These are phyloP conservation scores for Laupala kohalensis DNA, from an alignment of 1,140 invertebrate species.

Conservation along the genomic window DNA sequence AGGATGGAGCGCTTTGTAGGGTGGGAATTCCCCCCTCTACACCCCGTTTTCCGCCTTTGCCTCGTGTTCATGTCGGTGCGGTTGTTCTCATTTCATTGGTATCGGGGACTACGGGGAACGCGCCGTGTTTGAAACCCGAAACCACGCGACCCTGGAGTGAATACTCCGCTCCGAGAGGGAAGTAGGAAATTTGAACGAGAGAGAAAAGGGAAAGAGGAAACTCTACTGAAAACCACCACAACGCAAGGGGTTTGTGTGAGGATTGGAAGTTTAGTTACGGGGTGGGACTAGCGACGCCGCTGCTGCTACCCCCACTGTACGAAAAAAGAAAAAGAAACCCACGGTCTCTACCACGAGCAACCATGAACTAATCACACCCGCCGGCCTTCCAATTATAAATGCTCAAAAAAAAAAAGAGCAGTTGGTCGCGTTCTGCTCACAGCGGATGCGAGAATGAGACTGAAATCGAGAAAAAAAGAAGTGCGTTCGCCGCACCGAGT, in stretches of 20 bases:
- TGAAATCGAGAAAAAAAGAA: constrained; percentile 2
- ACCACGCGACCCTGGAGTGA: too few relatives aligned
- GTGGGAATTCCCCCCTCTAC: neutral
- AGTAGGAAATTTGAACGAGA: too few relatives aligned
- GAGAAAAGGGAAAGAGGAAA: too few relatives aligned
- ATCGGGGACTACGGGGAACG: too few relatives aligned
- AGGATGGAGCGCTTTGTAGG: neutral
- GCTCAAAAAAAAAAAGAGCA: neutral
- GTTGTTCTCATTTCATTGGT: too few relatives aligned
- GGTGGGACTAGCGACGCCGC: neutral
- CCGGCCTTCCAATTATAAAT: constrained; percentile 11
- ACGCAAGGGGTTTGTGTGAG: neutral
- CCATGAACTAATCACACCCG: constrained; percentile 9
- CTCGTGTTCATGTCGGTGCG: too few relatives aligned
- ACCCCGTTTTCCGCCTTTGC: neutral
- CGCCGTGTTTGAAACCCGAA: too few relatives aligned
- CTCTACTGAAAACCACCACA: too few relatives aligned
- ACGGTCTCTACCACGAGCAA: neutral
- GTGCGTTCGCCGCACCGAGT: neutral
- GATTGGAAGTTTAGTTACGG: neutral
- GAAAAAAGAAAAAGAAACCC: constrained; percentile 2
- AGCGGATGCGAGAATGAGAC: neutral
- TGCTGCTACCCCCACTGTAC: too few relatives aligned
- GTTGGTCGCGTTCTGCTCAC: too few relatives aligned
- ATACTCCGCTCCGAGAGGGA: too few relatives aligned